phyloP scores from a whole-genome alignment of 2,888 invertebrate species.

The Clivina fossor region DNA sequence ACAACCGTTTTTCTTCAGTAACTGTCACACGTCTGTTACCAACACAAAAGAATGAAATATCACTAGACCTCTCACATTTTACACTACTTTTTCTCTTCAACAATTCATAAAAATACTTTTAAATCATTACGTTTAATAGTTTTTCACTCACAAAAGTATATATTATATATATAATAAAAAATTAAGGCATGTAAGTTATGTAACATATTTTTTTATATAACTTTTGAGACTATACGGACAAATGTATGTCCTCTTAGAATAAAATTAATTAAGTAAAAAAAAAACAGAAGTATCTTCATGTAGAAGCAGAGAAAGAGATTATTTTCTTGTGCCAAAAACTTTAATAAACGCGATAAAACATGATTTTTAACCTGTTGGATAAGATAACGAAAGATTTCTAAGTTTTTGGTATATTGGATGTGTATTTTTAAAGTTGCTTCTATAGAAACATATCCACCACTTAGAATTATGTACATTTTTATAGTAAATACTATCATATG shows the following conservation, averaged over 20 bases:
- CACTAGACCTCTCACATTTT: too few species aligned
- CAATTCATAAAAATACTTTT: too few species aligned
- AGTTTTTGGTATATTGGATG: constrained; percentile 31
- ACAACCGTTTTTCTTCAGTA: too few species aligned
- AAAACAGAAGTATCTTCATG: background rate
- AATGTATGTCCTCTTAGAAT: constrained; percentile 12
- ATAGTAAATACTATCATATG: constrained; percentile 30
- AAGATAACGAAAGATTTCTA: constrained; percentile 8
- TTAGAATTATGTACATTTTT: constrained; percentile 31
- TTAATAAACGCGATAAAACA: constrained; percentile 19
- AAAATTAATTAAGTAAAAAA: constrained; percentile 10
- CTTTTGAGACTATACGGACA: constrained; percentile 22
- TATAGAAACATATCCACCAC: constrained; percentile 32
- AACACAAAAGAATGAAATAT: too few species aligned
- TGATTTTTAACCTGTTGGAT: background rate
- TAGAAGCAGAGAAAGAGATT: constrained; percentile 25
- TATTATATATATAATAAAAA: too few species aligned
- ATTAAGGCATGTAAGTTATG: constrained; percentile 7
- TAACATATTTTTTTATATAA: constrained; percentile 27
- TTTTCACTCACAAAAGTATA: too few species aligned
- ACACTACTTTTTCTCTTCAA: too few species aligned
- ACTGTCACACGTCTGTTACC: too few species aligned
- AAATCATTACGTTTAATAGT: too few species aligned
- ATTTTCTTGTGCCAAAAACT: constrained; percentile 30
- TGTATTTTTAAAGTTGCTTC: constrained; percentile 34